Conservation (phyloP, 2,113 vertebrate species). For the Ceuthmochares aereus region DNA sequence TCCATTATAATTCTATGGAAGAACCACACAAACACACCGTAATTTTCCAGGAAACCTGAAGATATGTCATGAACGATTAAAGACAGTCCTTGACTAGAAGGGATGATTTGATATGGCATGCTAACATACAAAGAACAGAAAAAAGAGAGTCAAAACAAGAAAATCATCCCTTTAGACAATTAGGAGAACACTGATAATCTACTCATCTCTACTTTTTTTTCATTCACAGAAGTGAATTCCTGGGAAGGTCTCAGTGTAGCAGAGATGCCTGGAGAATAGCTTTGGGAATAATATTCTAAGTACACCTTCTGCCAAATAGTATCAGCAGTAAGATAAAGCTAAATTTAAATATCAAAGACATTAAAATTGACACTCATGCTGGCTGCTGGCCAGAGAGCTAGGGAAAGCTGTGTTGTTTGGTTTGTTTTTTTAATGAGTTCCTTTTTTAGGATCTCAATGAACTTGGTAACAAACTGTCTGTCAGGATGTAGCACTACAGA, state of each 20-base stretch:
- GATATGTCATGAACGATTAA: neutral
- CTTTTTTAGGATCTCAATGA: neutral
- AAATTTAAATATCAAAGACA: slow-evolving; percentile 64
- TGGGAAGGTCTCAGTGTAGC: neutral
- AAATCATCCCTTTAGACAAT: neutral
- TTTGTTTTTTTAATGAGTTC: slow-evolving; percentile 45
- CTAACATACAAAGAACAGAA: neutral
- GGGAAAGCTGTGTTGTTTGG: neutral
- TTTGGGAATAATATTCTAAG: slow-evolving; percentile 28
- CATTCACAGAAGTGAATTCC: neutral
- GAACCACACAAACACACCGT: neutral
- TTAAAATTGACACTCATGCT: slow-evolving; percentile 50
- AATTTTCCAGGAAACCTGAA: neutral
- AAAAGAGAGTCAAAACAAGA: neutral
- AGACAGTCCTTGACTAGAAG: neutral
- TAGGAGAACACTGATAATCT: neutral
- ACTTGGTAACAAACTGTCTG: slow-evolving; percentile 7
- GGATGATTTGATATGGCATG: neutral
- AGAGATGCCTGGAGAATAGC: neutral
- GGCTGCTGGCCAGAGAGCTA: slow-evolving; percentile 34
- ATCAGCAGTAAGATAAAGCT: slow-evolving; percentile 14
- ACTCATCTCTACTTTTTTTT: neutral
- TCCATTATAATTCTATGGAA: neutral
- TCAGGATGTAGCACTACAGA: neutral
- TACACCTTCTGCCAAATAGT: slow-evolving; percentile 33